Evolutionary conservation across 2,888 invertebrate genomes (phyloP), one percentile per base, ranked within the genome.

Genomic region (Portevinia maculata): DNA sequence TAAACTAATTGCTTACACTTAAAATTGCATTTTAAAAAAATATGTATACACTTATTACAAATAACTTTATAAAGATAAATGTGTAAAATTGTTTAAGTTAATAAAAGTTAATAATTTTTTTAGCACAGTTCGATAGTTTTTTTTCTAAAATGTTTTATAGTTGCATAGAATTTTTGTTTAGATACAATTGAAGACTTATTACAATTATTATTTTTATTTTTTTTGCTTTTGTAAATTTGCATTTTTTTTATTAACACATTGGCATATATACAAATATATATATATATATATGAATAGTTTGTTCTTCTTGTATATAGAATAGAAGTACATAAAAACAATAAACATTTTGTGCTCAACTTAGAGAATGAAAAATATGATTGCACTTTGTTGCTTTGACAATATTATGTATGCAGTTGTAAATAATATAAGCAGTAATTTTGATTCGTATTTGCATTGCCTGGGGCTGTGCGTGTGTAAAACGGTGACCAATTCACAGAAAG

Each of bases 21-120:
- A 55, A 60, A 81, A 83, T 81, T 83, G 83, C 78, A 76, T 76
- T 76, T 24, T 78, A 76, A 78, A 76, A 81, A 81, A 83, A 78
- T 81, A 81, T 83, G 62, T 81, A 70, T 83, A 83, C 83, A 83
- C 65, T 83, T 71, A 83, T 83, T 67, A 75, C 67, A 75, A 50
- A 67, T 60, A 60, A 78, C 48, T 78, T 67, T 71, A 71, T 65
- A 53, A 81, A 83, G 76, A 67, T 81, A 75, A 81, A 81, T 71
- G 71, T 76, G 65, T 78, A 44, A 81, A 76, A 75, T 70, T 78
- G 71, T 83, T 60, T 60, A 83, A 83, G 78, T 78, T 78, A 75
- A 81, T 81, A 78, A 76, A 76, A 78, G 78, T 76, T 83, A 24
- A 50, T 81, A 59, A 64, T 74, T 55, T 46, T 55, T 81, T 78